A percentile compares a stretch with the other conserved stretches of the same genome.
Conservation (phyloP, 2,888 invertebrate species). For the Invenusta paracnida region DNA sequence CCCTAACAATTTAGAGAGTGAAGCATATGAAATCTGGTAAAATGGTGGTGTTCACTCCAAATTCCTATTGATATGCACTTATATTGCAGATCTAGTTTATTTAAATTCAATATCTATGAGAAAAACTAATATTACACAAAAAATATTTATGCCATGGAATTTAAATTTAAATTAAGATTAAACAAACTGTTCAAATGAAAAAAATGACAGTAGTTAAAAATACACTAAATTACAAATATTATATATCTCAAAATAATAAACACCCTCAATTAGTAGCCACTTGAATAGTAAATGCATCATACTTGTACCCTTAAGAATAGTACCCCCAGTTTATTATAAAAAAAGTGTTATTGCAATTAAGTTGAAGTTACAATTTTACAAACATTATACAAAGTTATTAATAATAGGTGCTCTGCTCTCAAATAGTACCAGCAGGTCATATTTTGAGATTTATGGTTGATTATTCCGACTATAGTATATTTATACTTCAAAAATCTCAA, state of each 20-base stretch:
- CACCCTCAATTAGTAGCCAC: neutral
- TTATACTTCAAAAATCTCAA: neutral
- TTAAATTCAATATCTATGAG: neutral
- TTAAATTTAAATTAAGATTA: neutral
- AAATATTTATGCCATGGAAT: neutral
- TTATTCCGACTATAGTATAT: neutral
- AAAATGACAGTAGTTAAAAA: neutral
- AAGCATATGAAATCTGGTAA: neutral
- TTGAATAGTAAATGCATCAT: neutral
- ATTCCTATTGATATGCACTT: neutral
- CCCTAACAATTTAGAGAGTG: neutral
- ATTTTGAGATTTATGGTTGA: neutral
- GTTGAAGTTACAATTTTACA: neutral
- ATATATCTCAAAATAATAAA: neutral
- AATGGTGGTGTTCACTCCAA: neutral
- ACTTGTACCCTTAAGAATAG: neutral
- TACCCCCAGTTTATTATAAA: neutral
- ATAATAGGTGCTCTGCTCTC: neutral
- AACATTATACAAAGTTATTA: neutral
- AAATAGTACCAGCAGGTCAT: neutral
- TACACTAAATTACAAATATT: neutral
- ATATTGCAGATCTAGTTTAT: neutral
- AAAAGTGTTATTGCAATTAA: neutral
- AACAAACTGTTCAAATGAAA: neutral
- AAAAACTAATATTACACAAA: neutral